Evolutionary conservation across 1,140 invertebrate genomes (phyloP).

Genomic region (Lasioglossum albipes): DNA sequence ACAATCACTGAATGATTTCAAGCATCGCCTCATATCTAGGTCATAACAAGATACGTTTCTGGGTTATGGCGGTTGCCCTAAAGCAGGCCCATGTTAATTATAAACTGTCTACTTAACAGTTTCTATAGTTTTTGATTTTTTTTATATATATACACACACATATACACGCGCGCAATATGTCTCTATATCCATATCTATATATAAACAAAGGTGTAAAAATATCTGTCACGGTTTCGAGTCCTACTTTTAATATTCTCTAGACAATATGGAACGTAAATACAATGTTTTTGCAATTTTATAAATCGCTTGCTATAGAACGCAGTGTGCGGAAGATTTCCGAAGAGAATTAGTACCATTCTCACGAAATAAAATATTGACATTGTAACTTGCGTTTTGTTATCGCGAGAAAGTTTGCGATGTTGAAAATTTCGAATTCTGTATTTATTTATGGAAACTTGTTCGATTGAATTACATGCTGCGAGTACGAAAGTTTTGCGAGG

Average conservation of each 20-base stretch:
- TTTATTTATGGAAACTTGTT: no score
- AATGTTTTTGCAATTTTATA: not conserved
- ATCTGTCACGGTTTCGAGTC: not conserved
- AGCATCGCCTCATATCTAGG: slow-evolving; percentile 81
- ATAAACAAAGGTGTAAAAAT: not conserved
- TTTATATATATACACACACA: no score
- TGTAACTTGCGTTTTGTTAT: no score
- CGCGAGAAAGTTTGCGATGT: no score
- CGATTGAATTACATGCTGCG: not conserved
- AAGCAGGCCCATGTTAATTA: slow-evolving; percentile 72
- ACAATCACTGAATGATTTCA: slow-evolving; percentile 81
- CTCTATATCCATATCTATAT: not conserved
- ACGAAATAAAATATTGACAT: no score
- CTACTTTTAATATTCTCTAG: not conserved
- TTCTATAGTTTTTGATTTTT: slow-evolving; percentile 37
- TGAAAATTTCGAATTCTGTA: no score
- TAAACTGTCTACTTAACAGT: slow-evolving; percentile 53
- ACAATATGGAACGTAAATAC: slow-evolving; percentile 25
- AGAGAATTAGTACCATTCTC: not conserved
- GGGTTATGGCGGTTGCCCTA: slow-evolving; percentile 79
- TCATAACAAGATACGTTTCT: slow-evolving; percentile 81
- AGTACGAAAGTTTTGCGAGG: not conserved
- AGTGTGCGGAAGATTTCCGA: not conserved
- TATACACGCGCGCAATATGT: no score
- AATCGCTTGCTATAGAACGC: not conserved